Evolutionary conservation across 2,797 vertebrate species (phyloP).

Genomic region (Diplodus sargus): DNA sequence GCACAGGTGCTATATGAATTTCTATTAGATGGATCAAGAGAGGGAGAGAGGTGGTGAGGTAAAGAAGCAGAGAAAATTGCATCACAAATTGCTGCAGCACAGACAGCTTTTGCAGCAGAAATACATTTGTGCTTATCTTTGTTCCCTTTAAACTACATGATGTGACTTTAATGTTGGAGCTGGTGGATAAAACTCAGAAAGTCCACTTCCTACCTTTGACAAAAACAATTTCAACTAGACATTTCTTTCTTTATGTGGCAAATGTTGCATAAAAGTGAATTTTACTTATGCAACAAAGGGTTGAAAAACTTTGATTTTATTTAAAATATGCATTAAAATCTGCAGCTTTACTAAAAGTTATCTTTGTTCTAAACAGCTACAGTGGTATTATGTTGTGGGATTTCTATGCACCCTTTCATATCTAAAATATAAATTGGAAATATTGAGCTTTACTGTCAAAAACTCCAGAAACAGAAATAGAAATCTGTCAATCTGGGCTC

Average conservation of each 20-base stretch:
- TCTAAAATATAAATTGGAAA: not conserved
- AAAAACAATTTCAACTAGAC: not conserved
- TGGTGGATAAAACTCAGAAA: not conserved
- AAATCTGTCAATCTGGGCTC: not conserved
- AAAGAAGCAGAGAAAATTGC: slow-evolving; percentile 34
- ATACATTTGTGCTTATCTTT: slow-evolving; percentile 26
- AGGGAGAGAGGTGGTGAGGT: not conserved
- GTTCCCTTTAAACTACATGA: slow-evolving; percentile 20
- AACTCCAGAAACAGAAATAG: not conserved
- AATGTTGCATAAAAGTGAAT: not conserved
- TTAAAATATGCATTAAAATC: not conserved
- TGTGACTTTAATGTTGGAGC: slow-evolving; percentile 8
- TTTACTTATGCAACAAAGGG: not conserved
- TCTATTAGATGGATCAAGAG: slow-evolving; percentile 18
- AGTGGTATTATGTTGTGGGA: not conserved
- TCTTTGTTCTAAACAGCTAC: not conserved
- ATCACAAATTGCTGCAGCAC: slow-evolving; percentile 22
- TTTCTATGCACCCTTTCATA: not conserved
- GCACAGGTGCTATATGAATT: slow-evolving; percentile 14
- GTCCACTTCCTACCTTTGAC: not conserved
- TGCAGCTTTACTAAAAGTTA: not conserved
- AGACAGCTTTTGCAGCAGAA: slow-evolving; percentile 16
- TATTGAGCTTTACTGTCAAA: not conserved
- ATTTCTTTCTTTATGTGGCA: not conserved
- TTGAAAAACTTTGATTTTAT: not conserved